A percentile compares a stretch with the other conserved stretches of the same genome.
Evolutionary conservation across 2,888 invertebrate species (phyloP).

Genomic region (Nebria salina): DNA sequence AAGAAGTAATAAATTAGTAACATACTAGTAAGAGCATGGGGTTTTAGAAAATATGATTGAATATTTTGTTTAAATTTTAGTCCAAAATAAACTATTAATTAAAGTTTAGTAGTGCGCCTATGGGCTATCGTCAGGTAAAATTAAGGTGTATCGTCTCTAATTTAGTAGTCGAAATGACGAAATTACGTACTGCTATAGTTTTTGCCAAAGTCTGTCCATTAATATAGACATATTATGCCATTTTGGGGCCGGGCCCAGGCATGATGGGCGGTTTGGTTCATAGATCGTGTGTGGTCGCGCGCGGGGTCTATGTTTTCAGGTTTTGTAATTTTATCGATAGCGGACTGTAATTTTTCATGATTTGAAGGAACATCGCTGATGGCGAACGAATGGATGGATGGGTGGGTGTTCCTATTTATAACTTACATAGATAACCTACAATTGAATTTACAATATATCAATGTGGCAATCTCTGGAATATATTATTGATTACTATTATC

Average conservation of each 20-base stretch:
- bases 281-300: conserved; percentile 40
- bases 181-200: conserved; percentile 42
- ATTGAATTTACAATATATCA: background rate
- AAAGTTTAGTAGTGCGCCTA: background rate
- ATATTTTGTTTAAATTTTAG: too few species aligned
- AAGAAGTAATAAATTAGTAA: too few species aligned
- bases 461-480: background rate
- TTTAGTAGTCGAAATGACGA: conserved; percentile 41
- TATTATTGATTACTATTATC: background rate
- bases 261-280: conserved; percentile 28
- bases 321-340: conserved; percentile 37
- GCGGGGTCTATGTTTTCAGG: conserved; percentile 32
- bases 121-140: conserved; percentile 30
- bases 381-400: too few species aligned
- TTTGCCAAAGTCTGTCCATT: conserved; percentile 38
- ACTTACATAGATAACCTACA: background rate
- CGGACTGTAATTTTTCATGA: conserved; percentile 28
- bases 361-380: background rate
- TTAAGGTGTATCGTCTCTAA: conserved; percentile 40
- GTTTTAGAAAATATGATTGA: too few species aligned
- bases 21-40: too few species aligned
- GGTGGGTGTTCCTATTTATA: background rate
- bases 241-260: conserved; percentile 20
- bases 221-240: conserved; percentile 45
- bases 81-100: too few species aligned